phyloP scores from a whole-genome alignment of 2,888 invertebrate species.

The Adineta ricciae region DNA sequence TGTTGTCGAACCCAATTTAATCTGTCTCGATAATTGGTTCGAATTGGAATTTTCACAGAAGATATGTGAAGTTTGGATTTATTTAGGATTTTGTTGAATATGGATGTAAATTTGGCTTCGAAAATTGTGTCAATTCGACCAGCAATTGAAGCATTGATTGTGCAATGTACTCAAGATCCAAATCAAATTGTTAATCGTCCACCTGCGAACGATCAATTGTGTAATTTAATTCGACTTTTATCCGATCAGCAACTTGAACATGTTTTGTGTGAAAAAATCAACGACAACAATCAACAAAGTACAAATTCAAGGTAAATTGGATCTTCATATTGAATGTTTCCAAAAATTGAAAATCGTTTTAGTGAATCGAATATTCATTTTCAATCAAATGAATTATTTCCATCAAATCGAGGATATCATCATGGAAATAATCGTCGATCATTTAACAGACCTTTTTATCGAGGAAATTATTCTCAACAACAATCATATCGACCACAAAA shows the following conservation, averaged over 20 bases:
- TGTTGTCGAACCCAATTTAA: not conserved
- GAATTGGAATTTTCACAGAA: not conserved
- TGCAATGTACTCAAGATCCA: conserved; percentile 8
- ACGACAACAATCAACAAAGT: not conserved
- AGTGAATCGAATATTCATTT: not conserved
- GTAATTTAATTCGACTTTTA: not conserved
- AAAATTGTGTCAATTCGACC: conserved; percentile 5
- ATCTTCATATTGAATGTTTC: too few relatives aligned
- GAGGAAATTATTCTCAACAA: not conserved
- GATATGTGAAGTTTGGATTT: not conserved
- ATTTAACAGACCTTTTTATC: not conserved
- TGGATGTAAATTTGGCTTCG: not conserved
- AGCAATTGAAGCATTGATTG: conserved; percentile 13
- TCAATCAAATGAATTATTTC: not conserved
- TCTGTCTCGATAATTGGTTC: conserved; percentile 29
- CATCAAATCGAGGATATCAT: not conserved
- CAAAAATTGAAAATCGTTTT: not conserved
- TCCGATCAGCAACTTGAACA: conserved; percentile 14
- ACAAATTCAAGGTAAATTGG: not conserved
- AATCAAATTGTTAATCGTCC: conserved; percentile 4
- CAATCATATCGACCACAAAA: not conserved
- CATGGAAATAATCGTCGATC: not conserved
- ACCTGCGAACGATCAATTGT: not conserved
- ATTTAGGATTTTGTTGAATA: not conserved
- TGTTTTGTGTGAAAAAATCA: not conserved